These are phyloP conservation scores for Cerceris rybyensis DNA, from an alignment of 2,888 invertebrate species.

Conservation along the genomic window DNA sequence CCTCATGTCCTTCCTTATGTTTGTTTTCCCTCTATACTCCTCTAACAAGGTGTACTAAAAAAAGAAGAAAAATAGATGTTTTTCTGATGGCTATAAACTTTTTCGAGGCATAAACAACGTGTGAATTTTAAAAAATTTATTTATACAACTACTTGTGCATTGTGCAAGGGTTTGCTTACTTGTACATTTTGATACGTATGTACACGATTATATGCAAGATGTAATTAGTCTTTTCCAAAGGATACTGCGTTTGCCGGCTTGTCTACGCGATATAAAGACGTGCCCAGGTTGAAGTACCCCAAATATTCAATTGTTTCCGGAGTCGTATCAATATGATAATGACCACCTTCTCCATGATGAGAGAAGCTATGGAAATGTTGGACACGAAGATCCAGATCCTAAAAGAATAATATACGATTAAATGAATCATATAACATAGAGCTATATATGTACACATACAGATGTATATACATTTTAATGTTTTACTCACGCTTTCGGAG, in stretches of 20 bases:
- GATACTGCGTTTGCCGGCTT: slow-evolving; percentile 86
- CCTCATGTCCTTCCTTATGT: too few relatives aligned
- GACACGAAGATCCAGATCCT: slow-evolving; percentile 94
- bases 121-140: too few relatives aligned
- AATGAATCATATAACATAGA: background rate
- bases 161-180: background rate
- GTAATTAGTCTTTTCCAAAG: slow-evolving; percentile 89
- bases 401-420: slow-evolving; percentile 8
- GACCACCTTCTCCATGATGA: slow-evolving; percentile 92
- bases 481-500: slow-evolving; percentile 87
- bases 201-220: background rate
- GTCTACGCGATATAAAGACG: slow-evolving; percentile 89
- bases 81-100: too few relatives aligned
- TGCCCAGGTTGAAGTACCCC: slow-evolving; percentile 93
- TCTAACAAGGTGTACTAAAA: too few relatives aligned
- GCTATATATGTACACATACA: too few relatives aligned
- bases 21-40: too few relatives aligned
- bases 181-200: background rate
- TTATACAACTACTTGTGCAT: too few relatives aligned
- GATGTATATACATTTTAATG: background rate
- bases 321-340: slow-evolving; percentile 98
- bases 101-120: too few relatives aligned
- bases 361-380: slow-evolving; percentile 98
- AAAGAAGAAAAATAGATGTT: too few relatives aligned
- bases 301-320: slow-evolving; percentile 94